Percentiles rank a stretch among this genome's conserved stretches.
phyloP scores from a whole-genome alignment of 2,797 vertebrate genomes.

The Acropternis orthonyx region DNA sequence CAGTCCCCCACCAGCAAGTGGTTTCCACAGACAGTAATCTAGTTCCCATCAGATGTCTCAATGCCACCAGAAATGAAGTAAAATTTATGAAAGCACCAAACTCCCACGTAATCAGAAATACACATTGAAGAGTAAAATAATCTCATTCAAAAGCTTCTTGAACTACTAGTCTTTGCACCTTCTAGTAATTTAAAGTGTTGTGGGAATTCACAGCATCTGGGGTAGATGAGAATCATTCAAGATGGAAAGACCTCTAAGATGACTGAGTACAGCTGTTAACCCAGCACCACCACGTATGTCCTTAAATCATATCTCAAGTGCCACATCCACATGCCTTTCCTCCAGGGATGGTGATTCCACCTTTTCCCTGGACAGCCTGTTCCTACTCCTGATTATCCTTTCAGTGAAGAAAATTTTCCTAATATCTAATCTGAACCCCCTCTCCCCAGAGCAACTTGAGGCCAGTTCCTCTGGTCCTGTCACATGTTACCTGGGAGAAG shows the following conservation, averaged over 20 bases:
- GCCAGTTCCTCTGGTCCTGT: neutral
- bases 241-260: neutral
- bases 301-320: neutral
- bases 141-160: neutral
- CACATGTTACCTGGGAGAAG: neutral
- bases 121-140: neutral
- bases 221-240: neutral
- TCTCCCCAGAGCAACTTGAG: neutral
- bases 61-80: neutral
- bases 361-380: neutral
- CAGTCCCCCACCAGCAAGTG: neutral
- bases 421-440: neutral
- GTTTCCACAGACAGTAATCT: neutral
- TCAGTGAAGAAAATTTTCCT: neutral
- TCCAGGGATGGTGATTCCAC: neutral
- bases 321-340: neutral
- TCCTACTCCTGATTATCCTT: neutral
- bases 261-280: neutral
- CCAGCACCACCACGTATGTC: neutral
- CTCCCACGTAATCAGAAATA: neutral
- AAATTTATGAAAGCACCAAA: neutral
- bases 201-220: neutral
- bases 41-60: neutral
- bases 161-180: neutral
- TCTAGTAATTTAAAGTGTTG: neutral